phyloP scores from a whole-genome alignment of 2,888 invertebrate genomes.

The Rutpela maculata region DNA sequence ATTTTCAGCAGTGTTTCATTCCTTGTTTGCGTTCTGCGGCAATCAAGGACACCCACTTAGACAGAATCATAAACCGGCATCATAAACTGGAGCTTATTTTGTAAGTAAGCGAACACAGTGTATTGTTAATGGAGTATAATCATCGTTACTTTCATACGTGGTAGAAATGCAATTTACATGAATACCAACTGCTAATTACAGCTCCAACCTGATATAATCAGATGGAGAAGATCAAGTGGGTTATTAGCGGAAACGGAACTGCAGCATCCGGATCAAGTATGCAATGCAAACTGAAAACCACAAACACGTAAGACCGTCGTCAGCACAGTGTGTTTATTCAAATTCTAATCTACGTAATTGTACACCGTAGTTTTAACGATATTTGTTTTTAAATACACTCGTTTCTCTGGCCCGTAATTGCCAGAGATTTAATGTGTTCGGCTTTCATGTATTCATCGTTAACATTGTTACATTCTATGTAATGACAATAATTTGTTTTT shows the following conservation, averaged over 20 bases:
- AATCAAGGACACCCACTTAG: no score
- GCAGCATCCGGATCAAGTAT: slow-evolving; percentile 51
- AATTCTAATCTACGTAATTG: slow-evolving; percentile 19
- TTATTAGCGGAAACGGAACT: slow-evolving; percentile 54
- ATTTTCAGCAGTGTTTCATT: no score
- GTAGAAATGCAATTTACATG: slow-evolving; percentile 26
- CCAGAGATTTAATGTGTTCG: background rate
- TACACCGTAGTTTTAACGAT: background rate
- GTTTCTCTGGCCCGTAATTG: background rate
- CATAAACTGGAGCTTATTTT: background rate
- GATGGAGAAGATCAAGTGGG: slow-evolving; percentile 43
- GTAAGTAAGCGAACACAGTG: background rate
- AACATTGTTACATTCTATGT: no score
- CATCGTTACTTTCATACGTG: slow-evolving; percentile 25
- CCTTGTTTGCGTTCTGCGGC: no score
- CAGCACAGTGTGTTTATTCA: slow-evolving; percentile 40
- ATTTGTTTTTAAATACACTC: background rate
- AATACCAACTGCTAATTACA: slow-evolving; percentile 41
- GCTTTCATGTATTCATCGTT: no score
- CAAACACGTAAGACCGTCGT: slow-evolving; percentile 43
- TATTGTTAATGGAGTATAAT: background rate
- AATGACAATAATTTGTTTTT: no score
- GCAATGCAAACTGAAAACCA: slow-evolving; percentile 42
- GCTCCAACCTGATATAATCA: slow-evolving; percentile 32
- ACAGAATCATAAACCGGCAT: background rate